Percentiles rank a stretch among this genome's conserved stretches.
Evolutionary conservation across 2,113 vertebrate species (phyloP).

Genomic region (Podocnemis expansa): DNA sequence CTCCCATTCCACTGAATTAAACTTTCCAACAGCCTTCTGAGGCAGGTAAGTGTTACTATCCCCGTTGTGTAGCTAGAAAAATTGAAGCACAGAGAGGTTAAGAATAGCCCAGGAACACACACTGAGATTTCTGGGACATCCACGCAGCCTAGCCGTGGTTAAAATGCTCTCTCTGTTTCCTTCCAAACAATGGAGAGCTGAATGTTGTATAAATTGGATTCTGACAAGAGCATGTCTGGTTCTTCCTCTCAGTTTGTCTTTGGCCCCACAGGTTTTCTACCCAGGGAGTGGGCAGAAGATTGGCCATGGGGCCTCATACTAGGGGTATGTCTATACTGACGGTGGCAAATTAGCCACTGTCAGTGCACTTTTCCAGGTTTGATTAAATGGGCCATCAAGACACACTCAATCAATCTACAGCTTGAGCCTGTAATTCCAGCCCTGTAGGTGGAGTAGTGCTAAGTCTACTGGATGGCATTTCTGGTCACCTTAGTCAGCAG

Average conservation of each 20-base stretch:
- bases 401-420: no score
- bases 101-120: neutral
- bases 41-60: rapidly evolving
- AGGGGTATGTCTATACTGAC: no score
- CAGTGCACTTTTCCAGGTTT: no score
- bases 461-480: no score
- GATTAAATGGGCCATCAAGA: no score
- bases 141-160: neutral
- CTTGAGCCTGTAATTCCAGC: no score
- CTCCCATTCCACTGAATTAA: neutral
- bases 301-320: rapidly evolving
- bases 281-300: neutral
- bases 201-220: neutral
- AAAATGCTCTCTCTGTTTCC: rapidly evolving
- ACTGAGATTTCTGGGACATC: neutral
- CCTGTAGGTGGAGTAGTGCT: no score
- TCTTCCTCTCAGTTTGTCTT: neutral
- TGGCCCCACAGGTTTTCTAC: neutral
- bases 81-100: neutral
- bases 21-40: neutral
- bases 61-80: rapidly evolving
- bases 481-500: no score
- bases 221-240: neutral
- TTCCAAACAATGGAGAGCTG: neutral
- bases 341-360: no score